phyloP scores from a whole-genome alignment of 2,888 invertebrate species.

The Cacoxenus indagator region DNA sequence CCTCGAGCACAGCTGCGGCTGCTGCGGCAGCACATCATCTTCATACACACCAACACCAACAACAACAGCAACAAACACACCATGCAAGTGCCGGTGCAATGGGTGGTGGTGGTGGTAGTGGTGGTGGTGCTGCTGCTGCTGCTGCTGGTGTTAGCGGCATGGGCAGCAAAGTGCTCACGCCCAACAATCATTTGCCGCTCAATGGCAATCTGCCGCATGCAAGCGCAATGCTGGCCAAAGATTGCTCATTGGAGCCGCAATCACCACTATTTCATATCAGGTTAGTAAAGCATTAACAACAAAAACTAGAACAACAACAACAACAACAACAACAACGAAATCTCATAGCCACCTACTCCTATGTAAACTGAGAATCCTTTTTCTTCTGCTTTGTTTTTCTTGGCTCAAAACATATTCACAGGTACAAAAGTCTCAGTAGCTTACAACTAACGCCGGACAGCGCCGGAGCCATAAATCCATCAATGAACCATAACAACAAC shows the following conservation, averaged over 20 bases:
- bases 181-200: conserved; percentile 62
- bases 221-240: conserved; percentile 37
- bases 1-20: conserved; percentile 44
- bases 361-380: background rate
- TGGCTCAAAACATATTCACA: conserved; percentile 39
- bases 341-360: too few species aligned
- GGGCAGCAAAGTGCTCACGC: conserved; percentile 61
- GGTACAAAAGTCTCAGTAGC: conserved; percentile 71
- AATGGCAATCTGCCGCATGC: conserved; percentile 75
- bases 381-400: too few species aligned
- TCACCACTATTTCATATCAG: conserved; percentile 71
- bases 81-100: conserved; percentile 36
- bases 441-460: conserved; percentile 70
- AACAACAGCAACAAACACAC: conserved; percentile 43
- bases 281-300: conserved; percentile 46
- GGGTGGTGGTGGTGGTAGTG: too few species aligned
- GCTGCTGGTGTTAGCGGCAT: background rate
- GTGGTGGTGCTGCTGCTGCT: background rate
- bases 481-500: background rate
- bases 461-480: conserved; percentile 41
- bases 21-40: conserved; percentile 47
- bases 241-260: conserved; percentile 68
- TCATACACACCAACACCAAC: conserved; percentile 32
- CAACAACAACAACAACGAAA: background rate
- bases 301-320: background rate